Conservation (phyloP, 64 coral and sea anemone species). For the Trachythela sp. region DNA sequence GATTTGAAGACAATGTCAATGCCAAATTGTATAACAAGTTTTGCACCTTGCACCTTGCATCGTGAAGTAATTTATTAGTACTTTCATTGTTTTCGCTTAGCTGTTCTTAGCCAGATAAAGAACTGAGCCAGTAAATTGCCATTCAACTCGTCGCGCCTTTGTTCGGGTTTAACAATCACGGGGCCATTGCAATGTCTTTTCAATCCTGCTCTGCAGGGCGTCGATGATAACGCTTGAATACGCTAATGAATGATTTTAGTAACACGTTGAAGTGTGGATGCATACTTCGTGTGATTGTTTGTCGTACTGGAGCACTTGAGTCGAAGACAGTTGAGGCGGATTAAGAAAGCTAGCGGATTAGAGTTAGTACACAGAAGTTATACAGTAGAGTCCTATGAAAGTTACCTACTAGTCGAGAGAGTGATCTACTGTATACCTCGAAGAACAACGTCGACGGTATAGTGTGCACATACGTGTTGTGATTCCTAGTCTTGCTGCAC, state of each 20-base stretch:
- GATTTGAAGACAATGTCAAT: background rate
- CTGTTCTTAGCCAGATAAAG: background rate
- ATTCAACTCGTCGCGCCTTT: background rate
- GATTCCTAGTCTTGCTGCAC: no score
- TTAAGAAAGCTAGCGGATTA: background rate
- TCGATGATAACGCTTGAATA: background rate
- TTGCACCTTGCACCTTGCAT: no score
- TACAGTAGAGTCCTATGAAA: no score
- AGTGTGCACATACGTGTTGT: background rate
- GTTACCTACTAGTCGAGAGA: no score
- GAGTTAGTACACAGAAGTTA: no score
- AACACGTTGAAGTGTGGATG: background rate
- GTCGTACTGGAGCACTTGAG: no score
- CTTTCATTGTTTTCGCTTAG: background rate
- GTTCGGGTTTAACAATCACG: background rate
- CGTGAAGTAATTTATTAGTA: background rate
- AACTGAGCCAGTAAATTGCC: background rate
- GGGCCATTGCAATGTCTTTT: background rate
- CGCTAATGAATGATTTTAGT: background rate
- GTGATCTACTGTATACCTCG: no score
- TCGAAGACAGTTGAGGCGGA: no score
- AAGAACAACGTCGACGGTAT: no score
- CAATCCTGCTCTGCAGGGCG: background rate
- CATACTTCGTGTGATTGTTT: background rate
- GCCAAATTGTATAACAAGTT: background rate